These are phyloP conservation scores for Clarias batrachus DNA, from an alignment of 2,113 vertebrate genomes.

Conservation along the genomic window DNA sequence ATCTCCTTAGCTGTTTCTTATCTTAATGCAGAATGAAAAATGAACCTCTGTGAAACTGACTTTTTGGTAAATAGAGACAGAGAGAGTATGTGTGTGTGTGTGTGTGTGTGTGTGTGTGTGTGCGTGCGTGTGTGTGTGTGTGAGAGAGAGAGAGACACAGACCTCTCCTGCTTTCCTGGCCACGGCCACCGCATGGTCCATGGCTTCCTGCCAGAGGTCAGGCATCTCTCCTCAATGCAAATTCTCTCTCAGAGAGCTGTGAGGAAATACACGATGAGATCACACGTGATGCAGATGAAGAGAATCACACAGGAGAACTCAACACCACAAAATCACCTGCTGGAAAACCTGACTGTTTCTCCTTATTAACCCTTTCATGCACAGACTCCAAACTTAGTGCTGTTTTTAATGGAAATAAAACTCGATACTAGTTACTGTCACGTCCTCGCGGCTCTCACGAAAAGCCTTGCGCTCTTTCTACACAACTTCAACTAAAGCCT, in stretches of 20 bases:
- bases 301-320: not conserved
- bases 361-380: not conserved
- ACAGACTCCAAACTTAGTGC: not conserved
- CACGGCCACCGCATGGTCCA: constrained; percentile 70
- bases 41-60: no score
- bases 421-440: not conserved
- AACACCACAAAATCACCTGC: not conserved
- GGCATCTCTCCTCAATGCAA: constrained; percentile 58
- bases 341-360: not conserved
- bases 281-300: not conserved
- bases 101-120: accelerated
- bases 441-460: not conserved
- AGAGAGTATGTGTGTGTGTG: not conserved
- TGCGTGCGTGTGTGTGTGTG: not conserved
- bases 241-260: not conserved
- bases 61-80: no score
- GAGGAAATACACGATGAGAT: not conserved
- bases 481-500: no score
- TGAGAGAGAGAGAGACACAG: not conserved
- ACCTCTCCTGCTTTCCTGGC: constrained; percentile 71
- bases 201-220: constrained; percentile 66
- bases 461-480: no score
- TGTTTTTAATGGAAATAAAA: not conserved
- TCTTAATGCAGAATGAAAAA: no score
- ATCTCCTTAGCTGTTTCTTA: no score